Evolutionary conservation across 2,113 vertebrate species (phyloP).

Genomic region (Halichoeres trimaculatus): DNA sequence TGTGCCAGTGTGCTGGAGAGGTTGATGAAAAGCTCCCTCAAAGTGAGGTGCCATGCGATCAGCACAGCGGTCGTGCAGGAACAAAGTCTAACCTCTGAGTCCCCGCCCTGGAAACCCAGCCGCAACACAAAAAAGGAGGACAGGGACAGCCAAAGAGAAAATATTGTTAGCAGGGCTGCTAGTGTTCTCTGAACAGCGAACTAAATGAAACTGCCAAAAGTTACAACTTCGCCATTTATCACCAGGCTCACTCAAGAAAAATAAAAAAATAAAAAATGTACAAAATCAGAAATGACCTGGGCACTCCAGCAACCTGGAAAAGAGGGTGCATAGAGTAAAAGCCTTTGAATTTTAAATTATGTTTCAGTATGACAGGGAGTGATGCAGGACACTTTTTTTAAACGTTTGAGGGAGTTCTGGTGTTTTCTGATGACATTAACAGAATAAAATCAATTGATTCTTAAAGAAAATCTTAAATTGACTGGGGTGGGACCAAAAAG

Average conservation of each 20-base stretch:
- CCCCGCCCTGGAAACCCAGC: constrained; percentile 85
- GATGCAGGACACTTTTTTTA: not conserved
- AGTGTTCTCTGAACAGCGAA: constrained; percentile 25
- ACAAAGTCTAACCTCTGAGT: constrained; percentile 87
- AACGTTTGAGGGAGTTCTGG: no score
- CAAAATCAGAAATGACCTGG: not conserved
- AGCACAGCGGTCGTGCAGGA: constrained; percentile 86
- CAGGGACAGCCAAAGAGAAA: constrained; percentile 81
- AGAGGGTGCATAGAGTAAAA: constrained; percentile 8
- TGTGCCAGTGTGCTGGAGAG: constrained; percentile 83
- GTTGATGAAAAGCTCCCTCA: constrained; percentile 86
- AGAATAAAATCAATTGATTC: no score
- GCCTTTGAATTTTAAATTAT: constrained; percentile 17
- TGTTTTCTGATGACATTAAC: no score
- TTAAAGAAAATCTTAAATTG: not conserved
- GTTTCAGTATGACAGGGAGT: constrained; percentile 9
- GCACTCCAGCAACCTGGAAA: constrained; percentile 18
- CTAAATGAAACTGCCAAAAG: constrained; percentile 38
- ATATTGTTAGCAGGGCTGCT: constrained; percentile 78
- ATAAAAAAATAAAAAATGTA: not conserved
- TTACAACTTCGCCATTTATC: constrained; percentile 8
- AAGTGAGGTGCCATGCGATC: constrained; percentile 85
- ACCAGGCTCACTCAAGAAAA: constrained; percentile 22
- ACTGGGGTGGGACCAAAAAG: constrained; percentile 1
- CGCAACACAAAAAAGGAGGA: constrained; percentile 80